Percentiles rank a stretch among this genome's conserved stretches.
Evolutionary conservation across 2,888 invertebrate species (phyloP).

Genomic region (Netelia melanura): DNA sequence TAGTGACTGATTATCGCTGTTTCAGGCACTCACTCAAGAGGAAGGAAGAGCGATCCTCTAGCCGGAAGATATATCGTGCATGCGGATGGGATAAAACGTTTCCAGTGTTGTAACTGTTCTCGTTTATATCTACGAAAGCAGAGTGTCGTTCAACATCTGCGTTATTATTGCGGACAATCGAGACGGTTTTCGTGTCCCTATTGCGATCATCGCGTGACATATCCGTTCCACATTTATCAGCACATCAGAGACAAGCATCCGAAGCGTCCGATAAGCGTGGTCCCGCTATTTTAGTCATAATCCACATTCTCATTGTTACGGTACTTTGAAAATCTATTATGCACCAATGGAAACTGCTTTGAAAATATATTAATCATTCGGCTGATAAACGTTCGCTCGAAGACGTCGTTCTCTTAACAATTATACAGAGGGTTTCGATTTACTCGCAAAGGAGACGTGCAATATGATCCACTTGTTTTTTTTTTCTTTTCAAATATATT

Average conservation of each 20-base stretch:
- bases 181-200: constrained; percentile 78
- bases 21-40: constrained; percentile 27
- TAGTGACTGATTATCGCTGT: constrained; percentile 52
- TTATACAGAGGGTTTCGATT: too few relatives aligned
- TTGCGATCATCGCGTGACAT: constrained; percentile 77
- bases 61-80: constrained; percentile 64
- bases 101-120: constrained; percentile 82
- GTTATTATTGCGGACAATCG: constrained; percentile 84
- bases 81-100: constrained; percentile 19
- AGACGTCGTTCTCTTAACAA: too few relatives aligned
- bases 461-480: too few relatives aligned
- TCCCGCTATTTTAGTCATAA: constrained; percentile 17
- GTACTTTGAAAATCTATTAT: neutral
- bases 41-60: constrained; percentile 52
- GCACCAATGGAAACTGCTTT: too few relatives aligned
- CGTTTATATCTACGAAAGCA: constrained; percentile 83
- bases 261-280: constrained; percentile 3
- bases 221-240: constrained; percentile 67
- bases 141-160: constrained; percentile 84
- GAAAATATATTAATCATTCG: too few relatives aligned
- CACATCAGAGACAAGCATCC: constrained; percentile 25
- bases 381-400: neutral
- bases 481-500: neutral
- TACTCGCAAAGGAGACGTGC: neutral
- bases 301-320: neutral